Percentiles rank a stretch among this genome's conserved stretches.
Conservation (phyloP, 2,113 vertebrate genomes). For the Oryctolagus cuniculus region mOryCun1.1 NC_091453.1:73672501-73673000, state of each 20-base stretch:
- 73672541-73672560: conserved; percentile 93
- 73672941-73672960: conserved; percentile 23
- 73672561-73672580: conserved; percentile 93
- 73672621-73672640: conserved; percentile 46
- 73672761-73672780: too few relatives aligned
- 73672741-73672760: too few relatives aligned
- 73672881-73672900: background rate
- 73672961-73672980: background rate
- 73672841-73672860: background rate
- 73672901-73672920: background rate
- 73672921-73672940: background rate
- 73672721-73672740: background rate
- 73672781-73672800: too few relatives aligned
- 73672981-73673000: background rate
- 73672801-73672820: too few relatives aligned
- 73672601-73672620: conserved; percentile 63
- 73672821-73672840: too few relatives aligned
- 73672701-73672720: conserved; percentile 41
- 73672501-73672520: conserved; percentile 91
- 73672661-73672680: background rate
- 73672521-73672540: conserved; percentile 95
- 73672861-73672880: conserved; percentile 27
- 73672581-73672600: conserved; percentile 94
- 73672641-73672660: background rate
- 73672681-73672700: conserved; percentile 2